phyloP scores from a whole-genome alignment of 2,888 invertebrate species.

The Eucera pruinosa region DNA sequence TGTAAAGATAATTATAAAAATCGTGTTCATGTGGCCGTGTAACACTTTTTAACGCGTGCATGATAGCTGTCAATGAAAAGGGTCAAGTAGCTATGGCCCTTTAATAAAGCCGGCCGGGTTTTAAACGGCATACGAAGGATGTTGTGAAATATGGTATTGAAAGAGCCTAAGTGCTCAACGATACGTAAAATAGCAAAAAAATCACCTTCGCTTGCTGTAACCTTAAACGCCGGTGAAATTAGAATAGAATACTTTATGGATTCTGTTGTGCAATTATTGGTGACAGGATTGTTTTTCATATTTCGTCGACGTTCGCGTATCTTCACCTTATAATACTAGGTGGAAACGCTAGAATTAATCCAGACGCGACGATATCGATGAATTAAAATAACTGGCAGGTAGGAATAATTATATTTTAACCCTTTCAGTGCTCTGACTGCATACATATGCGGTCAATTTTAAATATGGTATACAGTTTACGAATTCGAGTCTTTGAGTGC shows the following conservation, averaged over 20 bases:
- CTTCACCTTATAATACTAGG: too few species aligned
- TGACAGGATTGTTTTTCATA: too few species aligned
- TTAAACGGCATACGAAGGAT: slow-evolving; percentile 23
- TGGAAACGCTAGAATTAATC: too few species aligned
- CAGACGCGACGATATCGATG: too few species aligned
- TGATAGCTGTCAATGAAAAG: slow-evolving; percentile 30
- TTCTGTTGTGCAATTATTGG: slow-evolving; percentile 11
- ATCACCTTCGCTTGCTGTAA: slow-evolving; percentile 1
- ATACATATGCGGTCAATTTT: too few species aligned
- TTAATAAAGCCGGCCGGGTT: slow-evolving; percentile 43
- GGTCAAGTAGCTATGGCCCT: slow-evolving; percentile 54
- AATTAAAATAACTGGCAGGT: too few species aligned
- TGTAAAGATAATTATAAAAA: background rate
- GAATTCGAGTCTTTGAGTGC: too few species aligned
- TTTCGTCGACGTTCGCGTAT: too few species aligned
- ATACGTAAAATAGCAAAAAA: slow-evolving; percentile 50
- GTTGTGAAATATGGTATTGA: slow-evolving; percentile 28
- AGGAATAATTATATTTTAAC: too few species aligned
- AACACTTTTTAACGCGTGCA: slow-evolving; percentile 18
- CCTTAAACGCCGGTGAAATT: slow-evolving; percentile 40
- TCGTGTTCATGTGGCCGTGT: background rate
- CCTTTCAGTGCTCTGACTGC: too few species aligned
- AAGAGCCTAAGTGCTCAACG: slow-evolving; percentile 30
- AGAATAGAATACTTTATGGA: background rate
- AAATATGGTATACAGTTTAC: too few species aligned